These are phyloP conservation scores for Drosophila ironensis DNA, from an alignment of 1,140 invertebrate genomes.

Conservation along the genomic window DNA sequence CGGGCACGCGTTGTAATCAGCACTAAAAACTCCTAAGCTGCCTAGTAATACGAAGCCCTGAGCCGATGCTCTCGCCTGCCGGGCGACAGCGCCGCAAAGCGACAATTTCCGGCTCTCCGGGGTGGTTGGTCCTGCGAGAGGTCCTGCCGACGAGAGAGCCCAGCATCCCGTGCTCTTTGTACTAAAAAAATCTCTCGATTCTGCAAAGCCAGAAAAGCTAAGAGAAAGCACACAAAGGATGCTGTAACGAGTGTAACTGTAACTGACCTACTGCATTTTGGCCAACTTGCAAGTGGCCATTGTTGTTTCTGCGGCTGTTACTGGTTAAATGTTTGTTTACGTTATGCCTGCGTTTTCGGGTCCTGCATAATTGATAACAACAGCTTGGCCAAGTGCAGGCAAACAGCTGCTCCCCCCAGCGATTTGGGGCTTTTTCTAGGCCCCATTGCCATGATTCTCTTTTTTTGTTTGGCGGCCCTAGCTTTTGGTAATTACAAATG, in stretches of 20 bases:
- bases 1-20: slow-evolving; percentile 78
- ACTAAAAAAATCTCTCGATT: slow-evolving; percentile 42
- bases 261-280: slow-evolving; percentile 71
- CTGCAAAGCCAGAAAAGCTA: slow-evolving; percentile 18
- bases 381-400: slow-evolving; percentile 20
- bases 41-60: slow-evolving; percentile 50
- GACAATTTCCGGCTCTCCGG: slow-evolving; percentile 31
- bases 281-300: slow-evolving; percentile 15
- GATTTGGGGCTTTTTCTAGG: neutral
- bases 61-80: slow-evolving; percentile 14
- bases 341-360: slow-evolving; percentile 63
- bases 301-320: slow-evolving; percentile 6
- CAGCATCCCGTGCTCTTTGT: slow-evolving; percentile 59
- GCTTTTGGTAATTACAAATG: slow-evolving; percentile 62
- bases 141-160: slow-evolving; percentile 13
- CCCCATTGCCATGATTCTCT: neutral
- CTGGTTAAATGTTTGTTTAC: slow-evolving; percentile 70
- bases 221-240: neutral
- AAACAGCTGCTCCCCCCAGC: neutral
- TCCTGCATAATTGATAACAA: slow-evolving; percentile 72
- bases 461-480: too few relatives aligned
- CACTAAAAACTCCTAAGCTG: slow-evolving; percentile 70
- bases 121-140: slow-evolving; percentile 1
- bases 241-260: too few relatives aligned
- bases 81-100: slow-evolving; percentile 37